Conservation (phyloP, 2,113 vertebrate species). For the Puntigrus tetrazona region DNA sequence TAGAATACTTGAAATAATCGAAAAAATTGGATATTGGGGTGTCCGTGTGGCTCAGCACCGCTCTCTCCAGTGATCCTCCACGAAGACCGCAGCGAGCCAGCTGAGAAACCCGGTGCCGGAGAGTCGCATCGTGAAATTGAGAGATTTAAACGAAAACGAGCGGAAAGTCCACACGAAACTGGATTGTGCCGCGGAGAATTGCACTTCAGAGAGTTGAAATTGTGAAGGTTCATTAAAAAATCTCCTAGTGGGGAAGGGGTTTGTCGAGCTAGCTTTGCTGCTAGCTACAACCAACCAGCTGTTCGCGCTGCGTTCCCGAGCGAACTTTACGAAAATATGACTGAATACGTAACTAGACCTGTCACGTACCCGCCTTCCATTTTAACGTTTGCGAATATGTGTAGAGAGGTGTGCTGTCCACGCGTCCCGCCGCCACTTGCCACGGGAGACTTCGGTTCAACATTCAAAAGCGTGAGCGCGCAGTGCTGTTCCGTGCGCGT, state of each 20-base stretch:
- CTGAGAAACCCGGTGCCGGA: constrained; percentile 26
- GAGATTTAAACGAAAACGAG: not conserved
- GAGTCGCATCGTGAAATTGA: constrained; percentile 18
- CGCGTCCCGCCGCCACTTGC: constrained; percentile 2
- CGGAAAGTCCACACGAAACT: not conserved
- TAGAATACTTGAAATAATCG: not conserved
- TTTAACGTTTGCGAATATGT: not conserved
- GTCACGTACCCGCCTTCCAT: not conserved
- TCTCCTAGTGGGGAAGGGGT: not conserved
- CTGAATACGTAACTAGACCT: not conserved
- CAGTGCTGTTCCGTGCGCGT: constrained; percentile 35
- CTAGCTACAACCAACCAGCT: constrained; percentile 47
- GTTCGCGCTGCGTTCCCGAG: constrained; percentile 39
- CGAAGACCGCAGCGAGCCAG: constrained; percentile 33
- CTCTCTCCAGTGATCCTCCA: constrained; percentile 34
- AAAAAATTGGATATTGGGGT: not conserved
- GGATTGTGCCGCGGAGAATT: not conserved
- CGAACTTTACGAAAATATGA: not conserved
- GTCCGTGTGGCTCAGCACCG: constrained; percentile 17
- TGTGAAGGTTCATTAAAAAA: constrained; percentile 6
- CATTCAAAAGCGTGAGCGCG: constrained; percentile 48
- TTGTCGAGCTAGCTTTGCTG: constrained; percentile 46
- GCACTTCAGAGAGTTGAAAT: not conserved
- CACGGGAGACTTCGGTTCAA: constrained; percentile 34
- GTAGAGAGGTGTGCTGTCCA: not conserved